Conservation (phyloP, 2,113 vertebrate species). For the Balaeniceps rex region DNA sequence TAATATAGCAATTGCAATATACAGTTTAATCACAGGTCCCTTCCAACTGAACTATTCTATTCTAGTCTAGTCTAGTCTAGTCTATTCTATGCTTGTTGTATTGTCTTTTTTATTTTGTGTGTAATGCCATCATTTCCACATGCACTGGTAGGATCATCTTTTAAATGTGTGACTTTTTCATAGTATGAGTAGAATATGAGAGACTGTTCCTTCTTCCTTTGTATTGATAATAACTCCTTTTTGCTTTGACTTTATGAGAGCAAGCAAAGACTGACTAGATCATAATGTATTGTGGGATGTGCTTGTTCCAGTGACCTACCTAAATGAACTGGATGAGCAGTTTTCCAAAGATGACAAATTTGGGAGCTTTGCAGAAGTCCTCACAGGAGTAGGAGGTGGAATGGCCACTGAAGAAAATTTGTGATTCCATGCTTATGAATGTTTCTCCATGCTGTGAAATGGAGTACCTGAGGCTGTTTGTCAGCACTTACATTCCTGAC, state of each 20-base stretch:
- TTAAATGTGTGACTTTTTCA: not conserved
- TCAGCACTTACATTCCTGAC: fast-evolving
- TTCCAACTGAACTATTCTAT: too few species aligned
- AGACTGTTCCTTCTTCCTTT: not conserved
- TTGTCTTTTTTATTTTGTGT: not conserved
- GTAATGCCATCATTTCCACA: fast-evolving
- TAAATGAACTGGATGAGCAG: not conserved
- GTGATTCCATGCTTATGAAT: not conserved
- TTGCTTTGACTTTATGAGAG: not conserved
- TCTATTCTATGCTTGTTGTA: not conserved
- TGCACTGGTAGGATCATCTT: not conserved
- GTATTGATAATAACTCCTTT: not conserved
- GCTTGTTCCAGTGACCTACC: not conserved
- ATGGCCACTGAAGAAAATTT: not conserved
- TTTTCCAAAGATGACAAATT: not conserved
- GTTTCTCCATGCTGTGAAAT: not conserved
- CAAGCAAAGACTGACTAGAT: not conserved
- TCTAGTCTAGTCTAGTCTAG: too few species aligned
- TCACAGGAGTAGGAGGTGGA: not conserved
- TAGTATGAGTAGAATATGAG: not conserved
- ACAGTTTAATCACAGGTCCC: too few species aligned
- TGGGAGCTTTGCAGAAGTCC: not conserved
- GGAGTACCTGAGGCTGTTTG: not conserved
- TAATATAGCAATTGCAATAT: too few species aligned
- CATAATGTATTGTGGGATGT: not conserved